Percentiles rank a stretch among this genome's conserved stretches.
These are phyloP conservation scores for Chrysopilus asiliformis DNA, from an alignment of 2,888 invertebrate genomes.

Conservation along the genomic window DNA sequence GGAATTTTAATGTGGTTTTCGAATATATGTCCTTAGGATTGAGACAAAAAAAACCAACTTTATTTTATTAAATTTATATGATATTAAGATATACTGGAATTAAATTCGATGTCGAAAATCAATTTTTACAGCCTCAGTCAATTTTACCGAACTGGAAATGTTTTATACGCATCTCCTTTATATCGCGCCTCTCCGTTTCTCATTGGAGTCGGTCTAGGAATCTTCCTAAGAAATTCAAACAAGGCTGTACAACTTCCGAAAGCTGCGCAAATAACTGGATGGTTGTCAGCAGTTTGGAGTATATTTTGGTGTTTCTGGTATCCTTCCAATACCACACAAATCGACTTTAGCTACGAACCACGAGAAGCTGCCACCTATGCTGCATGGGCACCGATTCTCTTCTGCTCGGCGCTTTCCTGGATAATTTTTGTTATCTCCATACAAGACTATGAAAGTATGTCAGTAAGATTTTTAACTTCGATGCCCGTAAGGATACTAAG, in stretches of 20 bases:
- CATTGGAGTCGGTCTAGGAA: constrained; percentile 48
- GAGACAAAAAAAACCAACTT: no score
- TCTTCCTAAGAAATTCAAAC: constrained; percentile 27
- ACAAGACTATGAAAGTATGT: no score
- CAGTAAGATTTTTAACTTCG: constrained; percentile 37
- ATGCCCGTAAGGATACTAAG: constrained; percentile 47
- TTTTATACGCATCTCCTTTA: constrained; percentile 46
- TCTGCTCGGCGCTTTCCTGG: constrained; percentile 49
- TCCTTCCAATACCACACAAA: constrained; percentile 43
- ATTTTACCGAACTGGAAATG: constrained; percentile 51
- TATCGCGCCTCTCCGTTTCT: constrained; percentile 54
- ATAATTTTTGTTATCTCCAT: constrained; percentile 45
- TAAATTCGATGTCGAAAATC: no score
- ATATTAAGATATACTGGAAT: no score
- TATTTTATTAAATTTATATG: no score
- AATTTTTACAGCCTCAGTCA: constrained; percentile 57
- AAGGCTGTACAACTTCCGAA: constrained; percentile 5
- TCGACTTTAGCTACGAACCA: constrained; percentile 46
- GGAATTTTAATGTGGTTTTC: no score
- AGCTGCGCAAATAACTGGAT: constrained; percentile 18
- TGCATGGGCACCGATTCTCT: constrained; percentile 48
- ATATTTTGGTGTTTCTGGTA: constrained; percentile 44
- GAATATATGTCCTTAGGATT: no score
- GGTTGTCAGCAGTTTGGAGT: constrained; percentile 22
- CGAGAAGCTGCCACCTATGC: constrained; percentile 50